phyloP scores from a whole-genome alignment of 2,113 vertebrate genomes.

The Pseudorectes ferrugineus region DNA sequence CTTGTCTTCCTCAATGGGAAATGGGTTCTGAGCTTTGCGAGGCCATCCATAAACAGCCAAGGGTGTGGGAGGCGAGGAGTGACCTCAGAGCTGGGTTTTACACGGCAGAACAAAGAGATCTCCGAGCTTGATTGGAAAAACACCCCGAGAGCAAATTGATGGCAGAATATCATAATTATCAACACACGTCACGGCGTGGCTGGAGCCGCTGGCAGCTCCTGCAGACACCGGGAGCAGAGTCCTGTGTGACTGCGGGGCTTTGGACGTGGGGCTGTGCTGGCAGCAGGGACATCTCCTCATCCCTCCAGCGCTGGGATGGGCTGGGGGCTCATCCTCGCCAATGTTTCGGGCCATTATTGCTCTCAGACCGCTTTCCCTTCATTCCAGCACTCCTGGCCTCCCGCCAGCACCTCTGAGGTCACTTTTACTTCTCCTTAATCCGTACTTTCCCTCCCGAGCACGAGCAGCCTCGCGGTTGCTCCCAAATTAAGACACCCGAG shows the following conservation, averaged over 20 bases:
- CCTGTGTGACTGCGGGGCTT: not conserved
- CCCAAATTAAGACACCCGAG: not conserved
- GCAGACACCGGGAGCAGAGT: not conserved
- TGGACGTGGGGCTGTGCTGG: too few relatives aligned
- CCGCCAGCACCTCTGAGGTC: slow-evolving; percentile 8
- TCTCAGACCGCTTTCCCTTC: not conserved
- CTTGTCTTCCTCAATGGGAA: slow-evolving; percentile 31
- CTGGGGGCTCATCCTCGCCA: not conserved
- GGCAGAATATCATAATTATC: not conserved
- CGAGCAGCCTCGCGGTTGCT: not conserved
- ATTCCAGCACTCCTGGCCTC: not conserved
- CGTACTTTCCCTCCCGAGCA: not conserved
- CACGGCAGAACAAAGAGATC: slow-evolving; percentile 41
- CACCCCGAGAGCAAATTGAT: not conserved
- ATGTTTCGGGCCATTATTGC: not conserved
- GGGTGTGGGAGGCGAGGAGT: not conserved
- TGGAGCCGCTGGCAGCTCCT: not conserved
- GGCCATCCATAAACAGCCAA: slow-evolving; percentile 36
- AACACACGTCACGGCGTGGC: not conserved
- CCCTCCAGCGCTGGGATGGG: not conserved
- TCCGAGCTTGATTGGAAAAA: slow-evolving; percentile 35
- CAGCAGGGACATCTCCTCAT: not conserved
- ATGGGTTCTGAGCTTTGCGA: not conserved
- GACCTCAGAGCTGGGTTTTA: not conserved
- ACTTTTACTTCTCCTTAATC: not conserved